Base-by-base conservation (phyloP, 2,797 vertebrate genomes). In the Mormyrops boulengeri region DNA sequence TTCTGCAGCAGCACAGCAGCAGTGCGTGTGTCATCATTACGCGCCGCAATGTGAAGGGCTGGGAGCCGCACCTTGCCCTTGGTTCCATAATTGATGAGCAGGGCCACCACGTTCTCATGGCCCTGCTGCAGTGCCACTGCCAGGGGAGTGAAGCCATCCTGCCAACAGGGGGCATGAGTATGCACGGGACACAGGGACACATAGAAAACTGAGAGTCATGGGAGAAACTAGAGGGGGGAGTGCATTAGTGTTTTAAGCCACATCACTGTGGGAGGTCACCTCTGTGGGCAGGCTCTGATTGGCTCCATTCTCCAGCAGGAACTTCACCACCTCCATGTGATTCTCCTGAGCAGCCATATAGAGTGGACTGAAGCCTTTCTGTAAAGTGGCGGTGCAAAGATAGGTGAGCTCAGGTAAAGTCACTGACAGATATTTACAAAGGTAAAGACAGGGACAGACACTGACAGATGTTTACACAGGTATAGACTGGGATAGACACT, bases 341-440 rank as follows among this genome's bases (percentile, higher is more conserved):
- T 99, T 99, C 94, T 99, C 98, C 94, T 99, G 98, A 0, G 98
- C 98, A 90, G 98, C 98, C 98, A 99, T 99, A 95, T 99, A 99
- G 91, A 99, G 96, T 85, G 98, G 98, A 44, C 98, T 99, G 94
- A 99, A 99, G 94, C 98, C 98, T 94, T 99, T 99, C 98, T 99
- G 97, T 94, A 95, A 94, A 92, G 93, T 91, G 92, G 92, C 93
- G 88, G 94, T 84, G 91, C 84, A 92, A n/a, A 5, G 9, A 26
- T 26, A 50, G 49, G 49, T 19, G 82, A 85, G 44, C 47, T 22
- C 73, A 86, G 50, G 89, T 41, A 6, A 49, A 90, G 41, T 88
- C 41, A 41, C 19, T 60, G 57, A 19, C 80, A 49, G 38, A 49
- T 2, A 1, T 3, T 47, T 49, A 44, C 41, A 44, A 49, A 38